Conservation (phyloP, 2,888 invertebrate genomes). For the Ariolimax columbianus region DNA sequence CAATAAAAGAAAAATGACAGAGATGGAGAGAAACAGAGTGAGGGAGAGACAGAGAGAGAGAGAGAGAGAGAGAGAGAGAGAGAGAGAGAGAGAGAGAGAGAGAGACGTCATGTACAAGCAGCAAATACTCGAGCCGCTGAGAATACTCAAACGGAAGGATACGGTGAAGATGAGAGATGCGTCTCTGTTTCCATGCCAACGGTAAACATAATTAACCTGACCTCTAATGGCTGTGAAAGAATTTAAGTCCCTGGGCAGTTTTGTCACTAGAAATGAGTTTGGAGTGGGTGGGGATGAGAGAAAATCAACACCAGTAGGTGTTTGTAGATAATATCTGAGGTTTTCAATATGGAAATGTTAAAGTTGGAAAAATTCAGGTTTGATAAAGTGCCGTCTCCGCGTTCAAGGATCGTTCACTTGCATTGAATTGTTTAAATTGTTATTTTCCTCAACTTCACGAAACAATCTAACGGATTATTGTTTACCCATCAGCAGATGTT, state of each 20-base stretch:
- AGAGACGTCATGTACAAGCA: not conserved
- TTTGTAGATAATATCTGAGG: too few species aligned
- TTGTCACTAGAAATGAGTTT: not conserved
- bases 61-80: not conserved
- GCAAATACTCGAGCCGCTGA: not conserved
- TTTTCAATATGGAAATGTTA: too few species aligned
- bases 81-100: not conserved
- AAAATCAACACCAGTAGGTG: too few species aligned
- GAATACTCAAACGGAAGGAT: not conserved
- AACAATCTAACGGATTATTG: too few species aligned
- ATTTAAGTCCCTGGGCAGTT: not conserved
- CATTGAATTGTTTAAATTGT: too few species aligned
- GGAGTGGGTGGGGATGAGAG: too few species aligned
- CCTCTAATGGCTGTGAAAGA: not conserved
- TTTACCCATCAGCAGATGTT: too few species aligned
- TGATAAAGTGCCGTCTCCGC: too few species aligned
- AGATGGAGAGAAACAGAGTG: not conserved
- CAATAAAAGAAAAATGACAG: not conserved
- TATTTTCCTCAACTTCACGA: too few species aligned
- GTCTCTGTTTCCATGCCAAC: not conserved
- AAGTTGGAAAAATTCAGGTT: too few species aligned
- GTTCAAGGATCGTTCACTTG: too few species aligned
- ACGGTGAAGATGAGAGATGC: not conserved
- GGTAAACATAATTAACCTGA: not conserved
- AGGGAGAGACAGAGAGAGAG: not conserved